Base-by-base conservation (phyloP, 2,113 vertebrate genomes). In the Taurulus bubalis region DNA sequence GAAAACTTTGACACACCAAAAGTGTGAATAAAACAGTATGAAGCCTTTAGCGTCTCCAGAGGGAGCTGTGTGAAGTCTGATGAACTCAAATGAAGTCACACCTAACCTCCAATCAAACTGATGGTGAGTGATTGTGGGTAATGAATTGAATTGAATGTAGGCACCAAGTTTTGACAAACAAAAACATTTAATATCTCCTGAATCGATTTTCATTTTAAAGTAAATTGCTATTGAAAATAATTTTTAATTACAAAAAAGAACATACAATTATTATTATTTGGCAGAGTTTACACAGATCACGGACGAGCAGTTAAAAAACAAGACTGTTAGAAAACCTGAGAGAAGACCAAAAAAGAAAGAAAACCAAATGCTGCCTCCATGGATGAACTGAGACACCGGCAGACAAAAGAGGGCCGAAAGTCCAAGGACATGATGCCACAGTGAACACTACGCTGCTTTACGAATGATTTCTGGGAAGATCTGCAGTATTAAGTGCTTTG, bases 401-500 rank as follows among this genome's bases (percentile, higher is more conserved):
- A 6, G 49, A 58, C 30, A 55, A 47, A 15, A 49, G 22, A n/a
- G 20, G 28, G 5, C 22, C 16, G 30, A 74, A 47, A 47, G 28
- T 60, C 56, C 40, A 60, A 34, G 75, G 14, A 47, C 51, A 26
- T n/a, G 75, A 73, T 22, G 9, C 53, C 51, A 71, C 26, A 28
- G 26, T 10, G 2, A 26, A 14, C 15, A 26, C 34, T 24, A 72
- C 5, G 9, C 42, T 34, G 42, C 53, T 6, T 26, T 49, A 71
- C 22, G 3, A 80, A 71, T 75, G 16, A 51, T 42, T 75, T 70
- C 24, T 8, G 36, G 36, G 67, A 73, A 70, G 63, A 70, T 60
- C 49, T 68, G 58, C 58, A 60, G 58, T 47, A 84, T 68, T 71
- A 64, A 63, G 65, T 47, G 51, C 71, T 86, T 71, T 55, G 28